These are phyloP conservation scores for Boloria euphrosyne DNA, from an alignment of 2,888 invertebrate species.

Conservation along the genomic window DNA sequence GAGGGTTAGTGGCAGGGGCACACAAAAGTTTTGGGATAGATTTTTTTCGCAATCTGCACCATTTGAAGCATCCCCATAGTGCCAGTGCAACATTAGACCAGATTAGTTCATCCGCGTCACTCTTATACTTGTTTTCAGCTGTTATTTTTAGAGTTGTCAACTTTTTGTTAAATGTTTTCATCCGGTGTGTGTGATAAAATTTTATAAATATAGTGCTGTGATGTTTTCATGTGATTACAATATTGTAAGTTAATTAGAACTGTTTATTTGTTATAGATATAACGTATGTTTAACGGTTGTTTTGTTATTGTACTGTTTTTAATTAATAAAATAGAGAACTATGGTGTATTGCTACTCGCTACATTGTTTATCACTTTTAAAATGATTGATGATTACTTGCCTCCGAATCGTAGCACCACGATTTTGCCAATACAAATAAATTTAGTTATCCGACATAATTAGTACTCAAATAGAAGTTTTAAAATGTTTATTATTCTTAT, in stretches of 20 bases:
- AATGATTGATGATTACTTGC: background rate
- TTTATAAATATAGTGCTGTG: slow-evolving; percentile 16
- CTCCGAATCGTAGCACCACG: slow-evolving; percentile 5
- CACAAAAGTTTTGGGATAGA: slow-evolving; percentile 76
- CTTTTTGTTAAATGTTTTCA: slow-evolving; percentile 35
- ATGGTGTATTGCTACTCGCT: background rate
- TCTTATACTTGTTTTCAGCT: slow-evolving; percentile 8
- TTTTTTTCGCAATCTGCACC: slow-evolving; percentile 79
- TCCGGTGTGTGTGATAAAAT: slow-evolving; percentile 35
- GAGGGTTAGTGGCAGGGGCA: slow-evolving; percentile 74
- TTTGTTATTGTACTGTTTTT: background rate
- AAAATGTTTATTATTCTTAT: background rate
- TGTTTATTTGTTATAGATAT: background rate
- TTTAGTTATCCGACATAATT: slow-evolving; percentile 11
- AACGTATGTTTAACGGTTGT: too few relatives aligned
- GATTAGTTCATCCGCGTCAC: slow-evolving; percentile 24
- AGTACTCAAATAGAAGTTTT: background rate
- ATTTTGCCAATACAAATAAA: slow-evolving; percentile 21
- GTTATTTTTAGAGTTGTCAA: slow-evolving; percentile 28
- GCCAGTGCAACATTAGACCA: slow-evolving; percentile 55
- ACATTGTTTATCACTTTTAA: slow-evolving; percentile 17
- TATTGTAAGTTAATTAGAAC: slow-evolving; percentile 26
- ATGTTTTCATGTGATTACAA: slow-evolving; percentile 19
- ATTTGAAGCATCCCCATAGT: slow-evolving; percentile 55
- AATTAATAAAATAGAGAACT: background rate